Conservation (phyloP, 2,113 vertebrate species). For the Scopus umbretta region DNA sequence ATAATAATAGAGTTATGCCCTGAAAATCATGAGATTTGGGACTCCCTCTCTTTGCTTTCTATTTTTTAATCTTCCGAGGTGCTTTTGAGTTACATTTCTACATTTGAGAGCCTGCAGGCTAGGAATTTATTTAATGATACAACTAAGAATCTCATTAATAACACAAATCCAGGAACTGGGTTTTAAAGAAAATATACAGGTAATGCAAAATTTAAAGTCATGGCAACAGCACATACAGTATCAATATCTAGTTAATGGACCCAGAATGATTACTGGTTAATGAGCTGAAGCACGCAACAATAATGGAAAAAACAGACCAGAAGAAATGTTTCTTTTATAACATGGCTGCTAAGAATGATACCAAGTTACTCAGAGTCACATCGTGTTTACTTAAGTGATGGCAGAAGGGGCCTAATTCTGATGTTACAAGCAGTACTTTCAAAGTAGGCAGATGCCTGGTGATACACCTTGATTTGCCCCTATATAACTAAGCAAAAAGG, state of each 20-base stretch:
- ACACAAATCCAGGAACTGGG: neutral
- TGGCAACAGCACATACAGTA: neutral
- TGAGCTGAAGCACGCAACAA: neutral
- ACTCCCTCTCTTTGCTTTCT: neutral
- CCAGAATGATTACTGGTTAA: constrained; percentile 7
- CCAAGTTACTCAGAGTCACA: neutral
- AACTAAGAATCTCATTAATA: constrained; percentile 22
- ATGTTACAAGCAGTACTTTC: neutral
- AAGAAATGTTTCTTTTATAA: neutral
- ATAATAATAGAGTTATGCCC: neutral
- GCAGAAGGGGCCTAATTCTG: neutral
- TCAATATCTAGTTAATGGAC: neutral
- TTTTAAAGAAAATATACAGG: constrained; percentile 21
- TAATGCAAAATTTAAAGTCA: neutral
- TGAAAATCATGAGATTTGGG: neutral
- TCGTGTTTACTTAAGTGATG: neutral
- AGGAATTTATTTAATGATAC: constrained; percentile 13
- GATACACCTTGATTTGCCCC: neutral
- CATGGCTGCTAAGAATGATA: neutral
- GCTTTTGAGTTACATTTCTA: neutral
- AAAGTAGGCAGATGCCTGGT: neutral
- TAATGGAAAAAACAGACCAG: neutral
- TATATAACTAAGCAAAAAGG: neutral
- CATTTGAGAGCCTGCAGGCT: neutral
- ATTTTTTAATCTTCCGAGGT: neutral